These are phyloP conservation scores for Hyla sarda DNA, from an alignment of 2,113 vertebrate genomes.

Conservation along the genomic window DNA sequence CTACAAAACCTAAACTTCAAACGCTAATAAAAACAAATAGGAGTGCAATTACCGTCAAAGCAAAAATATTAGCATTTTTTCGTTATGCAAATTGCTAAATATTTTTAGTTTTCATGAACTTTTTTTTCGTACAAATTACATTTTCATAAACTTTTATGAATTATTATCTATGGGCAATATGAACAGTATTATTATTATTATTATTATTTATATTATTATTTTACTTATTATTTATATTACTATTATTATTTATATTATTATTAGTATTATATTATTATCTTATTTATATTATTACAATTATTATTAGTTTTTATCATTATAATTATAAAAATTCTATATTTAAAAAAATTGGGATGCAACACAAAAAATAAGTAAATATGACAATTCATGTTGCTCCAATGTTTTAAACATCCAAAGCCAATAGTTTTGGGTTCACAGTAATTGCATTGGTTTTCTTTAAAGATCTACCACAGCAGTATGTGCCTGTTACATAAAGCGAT, in stretches of 20 bases:
- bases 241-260: too few relatives aligned
- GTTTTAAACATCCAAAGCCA: constrained; percentile 69
- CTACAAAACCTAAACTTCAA: constrained; percentile 23
- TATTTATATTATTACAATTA: too few relatives aligned
- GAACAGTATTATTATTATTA: not conserved
- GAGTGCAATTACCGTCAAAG: constrained; percentile 90
- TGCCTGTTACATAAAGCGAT: constrained; percentile 95
- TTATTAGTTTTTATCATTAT: too few relatives aligned
- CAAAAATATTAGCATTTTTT: constrained; percentile 85
- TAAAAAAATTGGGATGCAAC: not conserved
- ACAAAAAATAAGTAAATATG: not conserved
- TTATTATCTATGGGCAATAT: not conserved
- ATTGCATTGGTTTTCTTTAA: constrained; percentile 81
- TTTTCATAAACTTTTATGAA: not conserved
- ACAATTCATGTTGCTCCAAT: not conserved
- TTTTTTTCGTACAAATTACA: not conserved
- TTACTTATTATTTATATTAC: too few relatives aligned
- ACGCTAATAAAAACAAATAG: constrained; percentile 25
- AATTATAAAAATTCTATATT: too few relatives aligned
- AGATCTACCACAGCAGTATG: constrained; percentile 87
- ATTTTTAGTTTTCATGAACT: too few relatives aligned
- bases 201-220: too few relatives aligned
- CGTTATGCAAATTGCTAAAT: not conserved
- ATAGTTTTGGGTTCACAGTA: constrained; percentile 92
- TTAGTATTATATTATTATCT: too few relatives aligned